Conservation (phyloP, 2,888 invertebrate species). For the Acanthacorydalis orientalis region DNA sequence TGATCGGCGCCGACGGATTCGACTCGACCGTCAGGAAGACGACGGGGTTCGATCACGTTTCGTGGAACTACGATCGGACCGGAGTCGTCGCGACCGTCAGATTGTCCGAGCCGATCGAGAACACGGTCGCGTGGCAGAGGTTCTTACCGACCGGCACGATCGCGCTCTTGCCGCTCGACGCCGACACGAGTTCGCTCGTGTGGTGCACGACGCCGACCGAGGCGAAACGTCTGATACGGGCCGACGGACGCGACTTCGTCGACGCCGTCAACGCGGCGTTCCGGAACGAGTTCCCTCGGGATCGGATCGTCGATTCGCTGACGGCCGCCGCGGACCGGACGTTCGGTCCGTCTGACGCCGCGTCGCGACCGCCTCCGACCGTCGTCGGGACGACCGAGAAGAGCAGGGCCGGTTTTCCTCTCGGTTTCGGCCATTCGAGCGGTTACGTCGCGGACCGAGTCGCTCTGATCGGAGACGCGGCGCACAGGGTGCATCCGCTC, state of each 20-base stretch:
- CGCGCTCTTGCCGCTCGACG: constrained; percentile 74
- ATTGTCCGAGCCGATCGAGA: constrained; percentile 55
- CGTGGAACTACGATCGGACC: constrained; percentile 76
- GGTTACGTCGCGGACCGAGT: constrained; percentile 68
- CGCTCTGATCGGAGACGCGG: constrained; percentile 76
- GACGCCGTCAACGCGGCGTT: constrained; percentile 52
- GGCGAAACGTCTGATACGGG: constrained; percentile 51
- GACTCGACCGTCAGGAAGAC: constrained; percentile 72
- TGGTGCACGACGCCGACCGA: constrained; percentile 72
- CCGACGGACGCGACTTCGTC: constrained; percentile 66
- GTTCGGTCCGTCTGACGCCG: constrained; percentile 20
- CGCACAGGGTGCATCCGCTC: constrained; percentile 84
- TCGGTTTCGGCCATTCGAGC: constrained; percentile 80
- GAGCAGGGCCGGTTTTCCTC: constrained; percentile 77
- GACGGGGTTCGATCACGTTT: constrained; percentile 65
- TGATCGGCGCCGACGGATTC: constrained; percentile 91
- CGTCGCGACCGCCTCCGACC: constrained; percentile 43
- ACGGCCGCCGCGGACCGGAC: constrained; percentile 33
- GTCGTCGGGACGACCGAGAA: constrained; percentile 36
- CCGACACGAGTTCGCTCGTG: constrained; percentile 72
- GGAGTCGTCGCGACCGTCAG: constrained; percentile 85
- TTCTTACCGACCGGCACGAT: constrained; percentile 86
- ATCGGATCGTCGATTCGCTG: constrained; percentile 32
- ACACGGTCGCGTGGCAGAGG: constrained; percentile 89
- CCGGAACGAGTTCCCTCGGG: constrained; percentile 43